These are phyloP conservation scores for Ophiothrix spiculata DNA, from an alignment of 35 echinoderm and acorn worm species.

Conservation along the genomic window DNA sequence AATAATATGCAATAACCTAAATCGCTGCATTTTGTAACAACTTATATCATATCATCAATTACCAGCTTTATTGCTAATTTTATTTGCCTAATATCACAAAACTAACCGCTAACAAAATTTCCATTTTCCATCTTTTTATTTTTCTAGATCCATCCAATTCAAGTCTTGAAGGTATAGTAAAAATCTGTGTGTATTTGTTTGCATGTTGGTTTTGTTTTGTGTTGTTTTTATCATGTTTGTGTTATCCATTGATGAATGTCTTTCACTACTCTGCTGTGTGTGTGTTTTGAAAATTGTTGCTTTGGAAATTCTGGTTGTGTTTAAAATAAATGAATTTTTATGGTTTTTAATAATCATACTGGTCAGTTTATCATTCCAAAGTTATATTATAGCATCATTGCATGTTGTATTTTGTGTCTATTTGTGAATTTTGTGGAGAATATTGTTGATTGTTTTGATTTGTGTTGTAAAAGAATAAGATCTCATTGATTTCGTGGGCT, in stretches of 20 bases:
- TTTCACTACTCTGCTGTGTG: too few relatives aligned
- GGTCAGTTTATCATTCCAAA: not conserved
- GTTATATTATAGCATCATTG: not conserved
- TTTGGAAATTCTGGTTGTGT: not conserved
- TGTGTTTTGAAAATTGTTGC: not conserved
- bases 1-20: too few relatives aligned
- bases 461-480: too few relatives aligned
- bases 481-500: too few relatives aligned
- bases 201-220: not conserved
- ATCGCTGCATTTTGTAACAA: too few relatives aligned
- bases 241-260: too few relatives aligned
- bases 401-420: not conserved
- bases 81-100: too few relatives aligned
- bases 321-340: not conserved
- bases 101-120: not conserved
- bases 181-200: not conserved
- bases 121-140: not conserved
- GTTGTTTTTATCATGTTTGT: not conserved
- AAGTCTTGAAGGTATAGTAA: not conserved
- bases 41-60: too few relatives aligned
- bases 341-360: not conserved
- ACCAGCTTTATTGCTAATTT: too few relatives aligned
- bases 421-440: too few relatives aligned
- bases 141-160: constrained; percentile 8
- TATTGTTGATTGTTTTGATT: too few relatives aligned